Percentiles rank a stretch among this genome's conserved stretches.
phyloP scores from a whole-genome alignment of 1,140 invertebrate species.

The Diabrotica virgifera region DNA sequence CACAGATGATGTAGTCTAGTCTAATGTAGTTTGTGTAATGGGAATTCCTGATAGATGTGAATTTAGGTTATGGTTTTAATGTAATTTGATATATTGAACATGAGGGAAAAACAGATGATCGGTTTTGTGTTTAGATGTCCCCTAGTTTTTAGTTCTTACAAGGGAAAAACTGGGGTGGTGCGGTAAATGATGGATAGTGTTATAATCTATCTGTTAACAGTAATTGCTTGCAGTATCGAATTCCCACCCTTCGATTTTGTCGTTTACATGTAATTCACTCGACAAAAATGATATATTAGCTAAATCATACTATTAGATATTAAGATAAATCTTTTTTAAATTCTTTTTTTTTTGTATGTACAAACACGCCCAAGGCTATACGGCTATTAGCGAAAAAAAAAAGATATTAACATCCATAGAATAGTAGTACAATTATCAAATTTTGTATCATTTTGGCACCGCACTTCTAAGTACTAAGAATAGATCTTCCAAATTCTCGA shows the following conservation, averaged over 20 bases:
- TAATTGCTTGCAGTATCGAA: background rate
- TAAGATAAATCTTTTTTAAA: too few relatives aligned
- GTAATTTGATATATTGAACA: slow-evolving; percentile 1
- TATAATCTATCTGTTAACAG: slow-evolving; percentile 1
- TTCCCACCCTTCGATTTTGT: background rate
- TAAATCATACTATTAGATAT: too few relatives aligned
- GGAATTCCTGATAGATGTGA: background rate
- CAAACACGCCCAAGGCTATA: too few relatives aligned
- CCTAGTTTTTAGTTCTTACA: background rate
- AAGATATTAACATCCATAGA: too few relatives aligned
- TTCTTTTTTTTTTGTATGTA: too few relatives aligned
- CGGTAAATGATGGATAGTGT: slow-evolving; percentile 5
- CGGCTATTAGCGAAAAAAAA: too few relatives aligned
- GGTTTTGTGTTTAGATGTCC: background rate
- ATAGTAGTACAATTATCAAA: too few relatives aligned
- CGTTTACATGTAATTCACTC: background rate
- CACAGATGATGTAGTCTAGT: background rate
- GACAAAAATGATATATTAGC: too few relatives aligned
- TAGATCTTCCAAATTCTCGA: too few relatives aligned
- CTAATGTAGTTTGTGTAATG: too few relatives aligned
- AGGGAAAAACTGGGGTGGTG: background rate
- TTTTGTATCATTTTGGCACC: too few relatives aligned
- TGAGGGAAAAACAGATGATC: background rate
- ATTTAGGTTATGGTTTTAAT: background rate
- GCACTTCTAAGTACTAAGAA: too few relatives aligned